Percentiles rank a stretch among this genome's conserved stretches.
These are phyloP conservation scores for Rousettus madagascariensis DNA, from an alignment of 2,797 vertebrate species.

Conservation along the genomic window DNA sequence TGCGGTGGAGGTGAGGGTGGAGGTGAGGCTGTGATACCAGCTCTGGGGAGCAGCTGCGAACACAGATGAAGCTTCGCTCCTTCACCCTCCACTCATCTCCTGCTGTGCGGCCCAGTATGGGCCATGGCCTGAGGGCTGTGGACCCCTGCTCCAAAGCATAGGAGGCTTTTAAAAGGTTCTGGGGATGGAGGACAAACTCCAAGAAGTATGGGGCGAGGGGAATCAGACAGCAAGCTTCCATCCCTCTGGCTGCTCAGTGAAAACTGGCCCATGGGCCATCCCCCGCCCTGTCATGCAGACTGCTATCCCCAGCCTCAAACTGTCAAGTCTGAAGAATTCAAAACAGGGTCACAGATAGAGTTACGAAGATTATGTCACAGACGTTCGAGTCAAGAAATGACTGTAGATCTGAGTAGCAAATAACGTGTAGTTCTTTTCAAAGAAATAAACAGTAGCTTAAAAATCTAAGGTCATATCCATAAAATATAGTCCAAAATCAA, in stretches of 20 bases:
- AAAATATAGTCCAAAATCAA: not conserved
- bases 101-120: not conserved
- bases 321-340: not conserved
- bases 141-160: not conserved
- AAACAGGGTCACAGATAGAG: not conserved
- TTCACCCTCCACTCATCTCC: not conserved
- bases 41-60: too few relatives aligned
- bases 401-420: not conserved
- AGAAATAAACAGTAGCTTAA: not conserved
- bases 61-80: not conserved
- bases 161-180: not conserved
- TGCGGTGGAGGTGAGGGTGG: too few relatives aligned
- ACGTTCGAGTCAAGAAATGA: slow-evolving; percentile 1
- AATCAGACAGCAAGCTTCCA: too few relatives aligned
- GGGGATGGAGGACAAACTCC: not conserved
- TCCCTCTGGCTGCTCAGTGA: not conserved
- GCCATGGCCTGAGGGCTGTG: not conserved
- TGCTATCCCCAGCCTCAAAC: not conserved
- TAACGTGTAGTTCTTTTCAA: not conserved
- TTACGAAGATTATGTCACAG: not conserved
- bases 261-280: not conserved
- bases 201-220: not conserved
- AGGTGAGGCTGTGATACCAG: too few relatives aligned
- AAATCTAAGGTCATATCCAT: not conserved
- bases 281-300: not conserved